Base-by-base conservation (phyloP, 2,888 invertebrate species). In the Cosmia trapezina region DNA sequence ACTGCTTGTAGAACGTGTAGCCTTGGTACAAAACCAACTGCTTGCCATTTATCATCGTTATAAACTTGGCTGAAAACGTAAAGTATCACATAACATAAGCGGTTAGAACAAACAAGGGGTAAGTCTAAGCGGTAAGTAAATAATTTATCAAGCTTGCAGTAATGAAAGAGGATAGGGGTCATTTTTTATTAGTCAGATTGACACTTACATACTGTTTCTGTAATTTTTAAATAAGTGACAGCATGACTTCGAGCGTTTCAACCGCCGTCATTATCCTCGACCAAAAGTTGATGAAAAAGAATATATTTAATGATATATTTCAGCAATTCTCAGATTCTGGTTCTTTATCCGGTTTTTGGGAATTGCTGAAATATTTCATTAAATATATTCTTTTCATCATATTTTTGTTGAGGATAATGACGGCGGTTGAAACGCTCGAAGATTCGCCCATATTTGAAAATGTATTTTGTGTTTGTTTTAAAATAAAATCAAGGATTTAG, bases 1-100 rank as follows among this genome's bases (percentile, higher is more conserved):
- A 63, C 54, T 63, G 63, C 63, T 63, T 70, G 67, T 83, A 82
- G 63, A 84, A 88, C 1, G 84, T 83, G 68, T 83, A 86, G 22
- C 78, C 83, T 33, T 81, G 68, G 69, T 78, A 74, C 28, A 74
- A 11, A 1, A 74, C n/a, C 5, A 77, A 59, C 37, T 69, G 45
- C 11, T 74, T 74, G 17, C 73, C 77, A 5, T 77, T 77, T 11
- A 74, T 19, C 73, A 74, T 74, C 4, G 68, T 83, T 67, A 86
- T 88, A 60, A 64, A 1, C 22, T 73, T 53, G 9, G 78, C 85
- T 86, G 80, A 70, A 83, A 79, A 54, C 1, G 47, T 37, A 33
- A 53, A 11, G 12, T 28, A 28, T 70, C 37, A 37, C 37, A 37
- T 8, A n/a, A 63, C 4, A 14, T 54, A 54, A 28, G 17, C 17